Evolutionary conservation across 1,140 invertebrate genomes (phyloP).

Genomic region (Drosophila kepulauana): DNA sequence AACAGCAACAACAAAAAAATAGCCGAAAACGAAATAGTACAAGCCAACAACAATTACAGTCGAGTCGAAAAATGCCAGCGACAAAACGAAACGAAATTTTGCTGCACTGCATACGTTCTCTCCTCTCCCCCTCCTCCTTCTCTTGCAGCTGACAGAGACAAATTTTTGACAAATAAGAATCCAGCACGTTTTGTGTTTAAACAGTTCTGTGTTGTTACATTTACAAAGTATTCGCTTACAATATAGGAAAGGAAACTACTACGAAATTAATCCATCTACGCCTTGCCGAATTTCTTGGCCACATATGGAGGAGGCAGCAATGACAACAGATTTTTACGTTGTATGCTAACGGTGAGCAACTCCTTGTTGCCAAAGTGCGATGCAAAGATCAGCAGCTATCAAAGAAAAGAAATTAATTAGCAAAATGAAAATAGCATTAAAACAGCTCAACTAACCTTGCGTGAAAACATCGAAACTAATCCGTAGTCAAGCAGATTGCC

Average conservation of each 20-base stretch:
- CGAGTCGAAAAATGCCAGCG: conserved; percentile 66
- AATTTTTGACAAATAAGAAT: conserved; percentile 57
- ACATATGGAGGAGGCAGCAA: conserved; percentile 88
- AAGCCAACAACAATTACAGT: conserved; percentile 71
- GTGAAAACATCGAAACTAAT: too few species aligned
- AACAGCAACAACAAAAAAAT: conserved; percentile 19
- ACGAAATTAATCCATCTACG: conserved; percentile 1
- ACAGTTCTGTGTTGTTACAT: conserved; percentile 6
- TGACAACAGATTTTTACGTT: conserved; percentile 87
- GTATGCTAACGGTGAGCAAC: conserved; percentile 89
- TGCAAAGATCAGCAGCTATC: conserved; percentile 88
- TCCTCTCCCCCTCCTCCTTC: conserved; percentile 4
- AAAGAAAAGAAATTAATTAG: conserved; percentile 64
- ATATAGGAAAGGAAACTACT: not conserved
- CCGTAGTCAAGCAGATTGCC: too few species aligned
- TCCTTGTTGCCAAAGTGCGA: conserved; percentile 86
- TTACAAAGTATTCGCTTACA: conserved; percentile 9
- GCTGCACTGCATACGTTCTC: conserved; percentile 59
- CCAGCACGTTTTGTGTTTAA: not conserved
- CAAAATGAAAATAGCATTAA: not conserved
- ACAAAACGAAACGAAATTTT: conserved; percentile 76
- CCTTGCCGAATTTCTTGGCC: conserved; percentile 87
- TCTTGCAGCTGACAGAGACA: conserved; percentile 59
- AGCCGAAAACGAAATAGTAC: conserved; percentile 38
- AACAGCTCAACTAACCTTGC: too few species aligned